Evolutionary conservation across 2,888 invertebrate species (phyloP).

Genomic region (Sarcophaga variegata): DNA sequence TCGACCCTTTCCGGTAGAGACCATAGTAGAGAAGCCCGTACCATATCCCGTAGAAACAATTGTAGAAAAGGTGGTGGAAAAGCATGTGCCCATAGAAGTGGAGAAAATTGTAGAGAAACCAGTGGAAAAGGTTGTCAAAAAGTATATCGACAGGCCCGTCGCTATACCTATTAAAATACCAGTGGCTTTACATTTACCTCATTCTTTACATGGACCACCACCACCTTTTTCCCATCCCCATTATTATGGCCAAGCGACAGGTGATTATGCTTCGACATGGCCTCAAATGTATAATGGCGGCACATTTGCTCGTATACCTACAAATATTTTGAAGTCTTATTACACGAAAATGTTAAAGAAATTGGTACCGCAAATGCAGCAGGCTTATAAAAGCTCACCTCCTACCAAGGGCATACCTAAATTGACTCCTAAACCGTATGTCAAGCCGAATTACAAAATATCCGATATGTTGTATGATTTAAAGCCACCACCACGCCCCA

Average conservation of each 20-base stretch:
- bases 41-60: conserved; percentile 83
- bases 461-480: conserved; percentile 77
- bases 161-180: conserved; percentile 82
- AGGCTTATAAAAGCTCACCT: conserved; percentile 52
- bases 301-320: conserved; percentile 72
- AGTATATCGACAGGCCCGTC: conserved; percentile 80
- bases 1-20: conserved; percentile 81
- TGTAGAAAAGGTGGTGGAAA: conserved; percentile 83
- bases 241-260: conserved; percentile 62
- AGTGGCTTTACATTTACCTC: conserved; percentile 84
- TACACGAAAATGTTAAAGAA: conserved; percentile 78
- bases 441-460: conserved; percentile 73
- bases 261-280: conserved; percentile 52
- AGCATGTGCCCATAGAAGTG: conserved; percentile 82
- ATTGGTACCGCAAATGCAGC: conserved; percentile 74
- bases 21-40: conserved; percentile 82
- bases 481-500: conserved; percentile 75
- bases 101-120: conserved; percentile 85
- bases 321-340: conserved; percentile 77
- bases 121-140: conserved; percentile 78
- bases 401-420: conserved; percentile 43
- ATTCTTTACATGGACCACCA: not conserved
- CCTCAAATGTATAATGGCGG: conserved; percentile 37
- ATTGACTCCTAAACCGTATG: conserved; percentile 54
- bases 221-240: not conserved